Percentiles rank a stretch among this genome's conserved stretches.
Conservation (phyloP, 2,113 vertebrate genomes). For the Larimichthys crocea region DNA sequence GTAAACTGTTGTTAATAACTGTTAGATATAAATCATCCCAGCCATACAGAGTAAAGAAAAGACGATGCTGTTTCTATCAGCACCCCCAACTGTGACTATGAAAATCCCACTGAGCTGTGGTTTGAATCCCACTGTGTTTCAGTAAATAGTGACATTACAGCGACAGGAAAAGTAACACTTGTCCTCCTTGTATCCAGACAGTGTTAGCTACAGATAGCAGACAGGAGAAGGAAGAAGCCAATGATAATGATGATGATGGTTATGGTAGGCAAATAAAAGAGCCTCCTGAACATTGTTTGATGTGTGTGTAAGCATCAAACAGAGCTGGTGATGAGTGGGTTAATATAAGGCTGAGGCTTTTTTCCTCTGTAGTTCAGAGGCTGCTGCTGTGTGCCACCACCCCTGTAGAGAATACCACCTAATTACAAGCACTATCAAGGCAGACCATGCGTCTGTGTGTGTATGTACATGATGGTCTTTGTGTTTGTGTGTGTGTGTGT, state of each 20-base stretch:
- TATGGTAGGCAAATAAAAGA: conserved; percentile 55
- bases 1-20: too few species aligned
- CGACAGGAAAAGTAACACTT: neutral
- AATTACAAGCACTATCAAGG: conserved; percentile 68
- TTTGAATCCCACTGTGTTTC: too few species aligned
- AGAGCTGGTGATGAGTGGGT: conserved; percentile 64
- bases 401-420: conserved; percentile 35
- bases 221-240: conserved; percentile 34
- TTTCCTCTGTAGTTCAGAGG: conserved; percentile 57
- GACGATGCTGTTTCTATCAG: too few species aligned
- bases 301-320: conserved; percentile 64
- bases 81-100: too few species aligned
- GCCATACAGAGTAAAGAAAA: too few species aligned
- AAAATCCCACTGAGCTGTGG: too few species aligned
- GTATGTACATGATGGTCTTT: conserved; percentile 40
- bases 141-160: neutral
- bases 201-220: conserved; percentile 24
- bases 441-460: conserved; percentile 29
- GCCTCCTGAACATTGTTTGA: conserved; percentile 47
- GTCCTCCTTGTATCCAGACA: conserved; percentile 22
- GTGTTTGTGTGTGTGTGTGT: conserved; percentile 34
- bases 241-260: conserved; percentile 45
- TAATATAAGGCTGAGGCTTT: conserved; percentile 70
- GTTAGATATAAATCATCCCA: too few species aligned
- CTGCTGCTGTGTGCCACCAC: conserved; percentile 31